Evolutionary conservation across 2,113 vertebrate species (phyloP).

Genomic region (Myrmecobius fasciatus): DNA sequence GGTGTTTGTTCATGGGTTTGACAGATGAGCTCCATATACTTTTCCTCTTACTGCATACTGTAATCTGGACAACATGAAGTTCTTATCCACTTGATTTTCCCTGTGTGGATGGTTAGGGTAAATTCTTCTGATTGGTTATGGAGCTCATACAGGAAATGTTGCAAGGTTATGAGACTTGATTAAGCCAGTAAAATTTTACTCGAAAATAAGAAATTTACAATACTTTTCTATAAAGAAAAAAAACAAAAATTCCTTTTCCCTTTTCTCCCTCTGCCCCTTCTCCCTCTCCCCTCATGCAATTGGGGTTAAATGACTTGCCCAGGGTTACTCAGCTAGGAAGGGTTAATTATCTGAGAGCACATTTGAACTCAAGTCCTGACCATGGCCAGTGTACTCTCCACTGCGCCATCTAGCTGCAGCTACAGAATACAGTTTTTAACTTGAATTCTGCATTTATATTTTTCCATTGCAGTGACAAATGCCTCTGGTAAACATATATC

Average conservation of each 20-base stretch:
- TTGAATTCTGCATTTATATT: background rate
- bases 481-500: background rate
- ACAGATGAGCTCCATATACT: background rate
- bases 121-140: background rate
- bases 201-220: background rate
- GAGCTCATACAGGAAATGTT: background rate
- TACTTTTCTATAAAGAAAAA: background rate
- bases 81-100: background rate
- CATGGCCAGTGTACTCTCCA: too few relatives aligned
- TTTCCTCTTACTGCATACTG: background rate
- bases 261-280: too few relatives aligned
- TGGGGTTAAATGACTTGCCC: too few relatives aligned
- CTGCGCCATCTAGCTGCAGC: too few relatives aligned
- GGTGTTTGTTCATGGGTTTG: background rate
- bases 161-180: background rate
- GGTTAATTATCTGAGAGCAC: too few relatives aligned
- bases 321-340: too few relatives aligned
- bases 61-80: background rate
- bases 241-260: too few relatives aligned
- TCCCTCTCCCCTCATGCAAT: too few relatives aligned
- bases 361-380: too few relatives aligned
- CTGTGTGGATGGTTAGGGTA: background rate
- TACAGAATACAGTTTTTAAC: background rate
- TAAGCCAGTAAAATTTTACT: background rate
- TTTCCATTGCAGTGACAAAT: background rate